phyloP scores from a whole-genome alignment of 2,888 invertebrate species.

The Calameuta idolon region DNA sequence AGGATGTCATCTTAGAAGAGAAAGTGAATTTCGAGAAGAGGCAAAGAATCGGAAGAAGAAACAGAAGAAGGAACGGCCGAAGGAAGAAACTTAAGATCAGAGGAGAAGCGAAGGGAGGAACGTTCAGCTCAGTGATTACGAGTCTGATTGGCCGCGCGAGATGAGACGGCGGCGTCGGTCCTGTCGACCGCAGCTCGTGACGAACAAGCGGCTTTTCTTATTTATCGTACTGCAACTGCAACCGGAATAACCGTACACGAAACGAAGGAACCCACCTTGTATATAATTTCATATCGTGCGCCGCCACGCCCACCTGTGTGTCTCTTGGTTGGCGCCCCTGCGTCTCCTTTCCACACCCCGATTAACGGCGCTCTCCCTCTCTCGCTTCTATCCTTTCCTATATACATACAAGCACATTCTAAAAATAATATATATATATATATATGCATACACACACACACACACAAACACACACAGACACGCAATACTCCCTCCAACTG shows the following conservation, averaged over 20 bases:
- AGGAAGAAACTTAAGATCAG: not conserved
- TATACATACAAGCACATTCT: not conserved
- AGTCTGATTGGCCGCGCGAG: conserved; percentile 67
- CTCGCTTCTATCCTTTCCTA: not conserved
- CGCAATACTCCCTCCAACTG: not conserved
- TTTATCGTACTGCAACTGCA: conserved; percentile 38
- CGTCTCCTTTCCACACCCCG: conserved; percentile 34
- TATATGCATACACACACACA: no score
- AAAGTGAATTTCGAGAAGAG: not conserved
- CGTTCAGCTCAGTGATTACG: conserved; percentile 65
- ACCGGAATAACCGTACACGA: conserved; percentile 33
- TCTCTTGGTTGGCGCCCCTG: conserved; percentile 49
- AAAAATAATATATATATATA: not conserved
- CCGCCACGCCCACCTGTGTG: conserved; percentile 63
- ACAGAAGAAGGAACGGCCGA: not conserved
- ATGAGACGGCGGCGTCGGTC: conserved; percentile 66
- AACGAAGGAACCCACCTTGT: conserved; percentile 34
- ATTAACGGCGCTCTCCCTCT: conserved; percentile 1
- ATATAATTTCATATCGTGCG: conserved; percentile 36
- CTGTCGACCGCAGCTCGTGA: conserved; percentile 62
- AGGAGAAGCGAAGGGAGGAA: conserved; percentile 28
- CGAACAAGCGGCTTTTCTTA: conserved; percentile 55
- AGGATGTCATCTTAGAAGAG: not conserved
- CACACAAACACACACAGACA: no score
- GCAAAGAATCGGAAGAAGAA: conserved; percentile 5